Evolutionary conservation across 2,888 invertebrate species (phyloP).

Genomic region (Agrotis ipsilon): DNA sequence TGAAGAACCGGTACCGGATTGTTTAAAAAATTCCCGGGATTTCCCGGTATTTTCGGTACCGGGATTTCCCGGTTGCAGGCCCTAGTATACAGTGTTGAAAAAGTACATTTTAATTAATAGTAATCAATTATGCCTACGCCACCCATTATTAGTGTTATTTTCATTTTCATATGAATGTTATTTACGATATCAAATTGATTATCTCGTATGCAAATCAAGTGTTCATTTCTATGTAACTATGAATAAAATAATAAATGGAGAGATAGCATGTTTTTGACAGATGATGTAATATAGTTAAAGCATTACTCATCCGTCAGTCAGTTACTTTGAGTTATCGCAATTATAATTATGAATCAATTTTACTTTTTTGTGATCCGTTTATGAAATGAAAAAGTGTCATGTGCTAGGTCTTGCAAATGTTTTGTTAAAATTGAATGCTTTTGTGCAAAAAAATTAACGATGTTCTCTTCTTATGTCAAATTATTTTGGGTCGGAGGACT

Average conservation of each 20-base stretch:
- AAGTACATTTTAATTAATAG: constrained; percentile 37
- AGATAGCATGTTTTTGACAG: constrained; percentile 63
- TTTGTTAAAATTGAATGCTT: background rate
- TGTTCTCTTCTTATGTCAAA: background rate
- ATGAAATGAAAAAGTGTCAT: constrained; percentile 23
- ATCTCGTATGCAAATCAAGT: constrained; percentile 62
- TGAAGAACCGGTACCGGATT: no score
- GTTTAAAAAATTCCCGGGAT: no score
- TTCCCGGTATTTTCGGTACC: no score
- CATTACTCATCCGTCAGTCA: constrained; percentile 54
- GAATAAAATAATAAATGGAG: constrained; percentile 50
- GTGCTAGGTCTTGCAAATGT: background rate
- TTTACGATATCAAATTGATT: constrained; percentile 58
- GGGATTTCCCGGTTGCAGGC: no score
- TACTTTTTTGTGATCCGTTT: constrained; percentile 28
- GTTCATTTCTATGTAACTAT: constrained; percentile 55
- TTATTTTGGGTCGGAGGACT: background rate
- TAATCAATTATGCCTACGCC: constrained; percentile 7
- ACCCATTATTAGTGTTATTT: constrained; percentile 25
- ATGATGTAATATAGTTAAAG: constrained; percentile 61
- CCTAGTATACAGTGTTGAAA: constrained; percentile 27
- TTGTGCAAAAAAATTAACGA: background rate
- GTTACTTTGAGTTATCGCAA: constrained; percentile 53
- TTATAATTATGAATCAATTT: constrained; percentile 58
- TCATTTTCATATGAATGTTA: constrained; percentile 25